These are phyloP conservation scores for Stegodyphus mimosarum DNA, from an alignment of 1,140 invertebrate genomes.

Conservation along the genomic window DNA sequence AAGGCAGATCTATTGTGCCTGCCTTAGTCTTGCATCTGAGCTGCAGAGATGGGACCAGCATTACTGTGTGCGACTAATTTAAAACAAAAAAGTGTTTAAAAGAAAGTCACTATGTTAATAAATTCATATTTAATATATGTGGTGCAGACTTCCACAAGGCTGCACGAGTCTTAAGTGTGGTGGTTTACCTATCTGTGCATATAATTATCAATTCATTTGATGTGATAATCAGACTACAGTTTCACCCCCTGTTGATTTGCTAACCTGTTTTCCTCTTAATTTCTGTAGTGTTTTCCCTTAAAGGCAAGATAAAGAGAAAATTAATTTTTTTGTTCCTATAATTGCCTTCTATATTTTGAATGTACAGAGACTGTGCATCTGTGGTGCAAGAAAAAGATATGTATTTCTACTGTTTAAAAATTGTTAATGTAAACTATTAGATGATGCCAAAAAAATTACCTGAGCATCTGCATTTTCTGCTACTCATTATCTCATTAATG, in stretches of 20 bases:
- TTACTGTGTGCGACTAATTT: constrained; percentile 15
- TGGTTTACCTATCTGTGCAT: neutral
- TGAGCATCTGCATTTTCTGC: constrained; percentile 49
- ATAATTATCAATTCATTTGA: neutral
- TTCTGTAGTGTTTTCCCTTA: neutral
- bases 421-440: constrained; percentile 17
- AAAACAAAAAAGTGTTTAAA: neutral
- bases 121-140: constrained; percentile 1
- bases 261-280: neutral
- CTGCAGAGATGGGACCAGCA: constrained; percentile 27
- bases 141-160: constrained; percentile 38
- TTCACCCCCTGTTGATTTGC: neutral
- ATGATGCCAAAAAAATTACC: constrained; percentile 50
- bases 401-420: constrained; percentile 26
- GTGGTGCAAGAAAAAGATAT: constrained; percentile 2
- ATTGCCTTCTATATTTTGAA: constrained; percentile 1
- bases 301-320: neutral
- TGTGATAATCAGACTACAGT: constrained; percentile 2
- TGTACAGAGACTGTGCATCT: constrained; percentile 9
- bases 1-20: neutral
- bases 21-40: neutral
- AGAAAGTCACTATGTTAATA: neutral
- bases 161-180: constrained; percentile 2
- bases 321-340: constrained; percentile 30
- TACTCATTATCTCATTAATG: constrained; percentile 4